A percentile compares a stretch with the other conserved stretches of the same genome.
phyloP scores from a whole-genome alignment of 2,888 invertebrate species.

The Drosophila fungiperda region DNA sequence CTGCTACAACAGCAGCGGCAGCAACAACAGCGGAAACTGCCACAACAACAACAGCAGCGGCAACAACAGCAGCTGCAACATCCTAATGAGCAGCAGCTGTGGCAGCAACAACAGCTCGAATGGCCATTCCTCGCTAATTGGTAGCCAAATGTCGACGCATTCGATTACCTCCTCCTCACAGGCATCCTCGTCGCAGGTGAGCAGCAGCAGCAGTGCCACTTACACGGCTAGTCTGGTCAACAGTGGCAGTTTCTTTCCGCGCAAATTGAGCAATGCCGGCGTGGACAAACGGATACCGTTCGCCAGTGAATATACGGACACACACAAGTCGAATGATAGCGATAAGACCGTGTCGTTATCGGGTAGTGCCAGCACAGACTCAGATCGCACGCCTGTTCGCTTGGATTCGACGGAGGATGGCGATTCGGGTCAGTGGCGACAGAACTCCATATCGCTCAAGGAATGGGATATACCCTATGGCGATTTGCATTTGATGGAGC shows the following conservation, averaged over 20 bases:
- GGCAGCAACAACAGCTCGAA: constrained; percentile 43
- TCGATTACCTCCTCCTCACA: constrained; percentile 44
- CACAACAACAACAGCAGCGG: constrained; percentile 21
- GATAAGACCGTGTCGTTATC: constrained; percentile 90
- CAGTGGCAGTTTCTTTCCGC: constrained; percentile 83
- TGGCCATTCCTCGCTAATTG: constrained; percentile 50
- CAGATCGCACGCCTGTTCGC: constrained; percentile 92
- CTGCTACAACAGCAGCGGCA: constrained; percentile 13
- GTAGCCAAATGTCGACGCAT: constrained; percentile 63
- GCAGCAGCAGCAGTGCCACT: constrained; percentile 54
- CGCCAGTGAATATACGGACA: constrained; percentile 86
- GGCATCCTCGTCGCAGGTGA: constrained; percentile 36
- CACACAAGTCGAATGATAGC: constrained; percentile 88
- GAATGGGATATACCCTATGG: constrained; percentile 99
- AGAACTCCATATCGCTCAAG: constrained; percentile 94
- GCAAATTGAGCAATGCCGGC: constrained; percentile 86
- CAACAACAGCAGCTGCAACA: constrained; percentile 24
- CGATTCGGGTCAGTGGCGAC: constrained; percentile 90
- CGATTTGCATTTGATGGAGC: constrained; percentile 94
- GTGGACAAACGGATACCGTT: constrained; percentile 81
- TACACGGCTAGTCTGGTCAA: constrained; percentile 65
- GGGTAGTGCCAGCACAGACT: constrained; percentile 92
- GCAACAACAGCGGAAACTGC: constrained; percentile 36
- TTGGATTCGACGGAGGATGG: constrained; percentile 92
- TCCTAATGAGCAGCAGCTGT: constrained; percentile 16